Conservation (phyloP, 2,888 invertebrate species). For the Dromius quadrimaculatus region DNA sequence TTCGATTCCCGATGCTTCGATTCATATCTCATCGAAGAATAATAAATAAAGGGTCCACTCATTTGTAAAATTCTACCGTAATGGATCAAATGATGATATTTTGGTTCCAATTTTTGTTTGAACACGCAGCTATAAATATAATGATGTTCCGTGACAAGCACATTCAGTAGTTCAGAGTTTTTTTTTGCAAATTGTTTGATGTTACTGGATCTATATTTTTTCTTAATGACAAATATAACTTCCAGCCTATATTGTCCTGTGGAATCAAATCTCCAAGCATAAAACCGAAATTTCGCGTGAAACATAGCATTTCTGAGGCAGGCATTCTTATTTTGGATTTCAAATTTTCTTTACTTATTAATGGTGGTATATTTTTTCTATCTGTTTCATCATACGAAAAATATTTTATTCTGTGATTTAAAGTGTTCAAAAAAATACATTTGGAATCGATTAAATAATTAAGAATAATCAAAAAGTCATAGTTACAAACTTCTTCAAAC, state of each 20-base stretch:
- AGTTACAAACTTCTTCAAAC: slow-evolving; percentile 10
- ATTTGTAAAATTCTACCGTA: not conserved
- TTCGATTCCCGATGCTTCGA: not conserved
- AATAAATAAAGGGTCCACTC: not conserved
- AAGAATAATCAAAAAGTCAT: slow-evolving; percentile 2
- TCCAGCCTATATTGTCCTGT: not conserved
- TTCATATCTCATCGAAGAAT: not conserved
- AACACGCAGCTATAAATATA: not conserved
- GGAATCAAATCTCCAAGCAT: slow-evolving; percentile 2
- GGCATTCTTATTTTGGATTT: slow-evolving; percentile 1
- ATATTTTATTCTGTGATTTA: slow-evolving; percentile 2
- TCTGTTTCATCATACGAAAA: not conserved
- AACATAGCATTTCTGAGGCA: not conserved
- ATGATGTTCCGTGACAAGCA: not conserved
- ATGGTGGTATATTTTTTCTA: not conserved
- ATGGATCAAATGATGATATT: slow-evolving; percentile 1
- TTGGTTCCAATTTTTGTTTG: slow-evolving; percentile 5
- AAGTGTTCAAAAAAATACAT: not conserved
- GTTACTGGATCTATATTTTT: not conserved
- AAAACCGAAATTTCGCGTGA: not conserved
- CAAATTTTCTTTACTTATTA: not conserved
- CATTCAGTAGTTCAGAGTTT: not conserved
- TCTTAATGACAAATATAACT: not conserved
- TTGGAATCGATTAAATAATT: not conserved
- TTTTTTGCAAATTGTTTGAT: not conserved